Percentiles rank a stretch among this genome's conserved stretches.
phyloP scores from a whole-genome alignment of 2,113 vertebrate genomes.

The Rhipidura dahli region DNA sequence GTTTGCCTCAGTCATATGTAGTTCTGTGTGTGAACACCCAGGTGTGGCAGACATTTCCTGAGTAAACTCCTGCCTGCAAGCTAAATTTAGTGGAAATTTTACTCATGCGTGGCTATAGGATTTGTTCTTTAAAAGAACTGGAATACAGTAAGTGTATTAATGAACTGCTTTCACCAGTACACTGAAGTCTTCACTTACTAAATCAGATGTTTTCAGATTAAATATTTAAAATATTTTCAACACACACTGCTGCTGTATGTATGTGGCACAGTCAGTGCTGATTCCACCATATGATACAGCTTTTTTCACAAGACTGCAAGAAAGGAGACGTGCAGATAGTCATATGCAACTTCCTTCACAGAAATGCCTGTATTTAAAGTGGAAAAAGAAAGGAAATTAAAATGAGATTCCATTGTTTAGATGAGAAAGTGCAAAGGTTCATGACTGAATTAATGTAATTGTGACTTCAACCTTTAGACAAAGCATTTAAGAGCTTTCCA shows the following conservation, averaged over 20 bases:
- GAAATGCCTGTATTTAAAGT: constrained; percentile 32
- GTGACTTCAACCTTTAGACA: constrained; percentile 10
- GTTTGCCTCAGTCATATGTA: background rate
- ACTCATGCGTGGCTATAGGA: background rate
- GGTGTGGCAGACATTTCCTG: background rate
- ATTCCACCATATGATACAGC: background rate
- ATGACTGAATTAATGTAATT: constrained; percentile 14
- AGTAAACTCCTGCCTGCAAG: background rate
- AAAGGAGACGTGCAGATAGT: constrained; percentile 27
- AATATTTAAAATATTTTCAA: background rate
- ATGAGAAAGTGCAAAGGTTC: constrained; percentile 44
- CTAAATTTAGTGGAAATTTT: background rate
- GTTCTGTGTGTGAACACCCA: background rate
- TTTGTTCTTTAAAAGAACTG: background rate
- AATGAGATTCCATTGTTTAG: constrained; percentile 36
- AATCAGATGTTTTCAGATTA: background rate
- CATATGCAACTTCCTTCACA: constrained; percentile 28
- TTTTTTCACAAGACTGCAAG: background rate
- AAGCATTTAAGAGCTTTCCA: constrained; percentile 17
- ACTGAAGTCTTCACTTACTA: background rate
- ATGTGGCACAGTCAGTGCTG: background rate
- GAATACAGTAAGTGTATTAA: background rate
- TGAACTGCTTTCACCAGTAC: background rate
- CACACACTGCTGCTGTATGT: background rate
- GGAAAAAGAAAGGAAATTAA: constrained; percentile 49